Evolutionary conservation across 2,797 vertebrate species (phyloP).

Genomic region (Squalus acanthias): DNA sequence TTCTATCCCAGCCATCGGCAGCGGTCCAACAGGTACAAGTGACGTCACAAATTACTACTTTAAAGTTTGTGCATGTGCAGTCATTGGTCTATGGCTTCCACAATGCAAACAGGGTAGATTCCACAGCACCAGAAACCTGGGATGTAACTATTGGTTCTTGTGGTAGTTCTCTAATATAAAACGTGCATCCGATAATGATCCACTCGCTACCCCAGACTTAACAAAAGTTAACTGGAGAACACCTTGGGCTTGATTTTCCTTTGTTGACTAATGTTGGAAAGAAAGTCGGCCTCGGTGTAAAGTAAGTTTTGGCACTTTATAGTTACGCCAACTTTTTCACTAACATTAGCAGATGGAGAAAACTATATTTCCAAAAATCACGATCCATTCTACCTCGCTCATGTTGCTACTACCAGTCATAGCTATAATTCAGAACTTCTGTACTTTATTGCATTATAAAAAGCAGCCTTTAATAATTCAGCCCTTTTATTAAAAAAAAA

Average conservation of each 20-base stretch:
- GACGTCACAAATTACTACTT: not conserved
- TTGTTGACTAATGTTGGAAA: not conserved
- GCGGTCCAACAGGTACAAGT: not conserved
- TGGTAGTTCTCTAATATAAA: not conserved
- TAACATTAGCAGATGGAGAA: not conserved
- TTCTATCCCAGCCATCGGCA: not conserved
- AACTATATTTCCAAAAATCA: not conserved
- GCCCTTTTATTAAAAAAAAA: constrained; percentile 73
- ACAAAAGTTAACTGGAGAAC: not conserved
- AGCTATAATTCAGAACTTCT: constrained; percentile 64
- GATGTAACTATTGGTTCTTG: not conserved
- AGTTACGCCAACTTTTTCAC: not conserved
- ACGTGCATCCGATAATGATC: not conserved
- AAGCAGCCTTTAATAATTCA: constrained; percentile 61
- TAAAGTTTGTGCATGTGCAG: not conserved
- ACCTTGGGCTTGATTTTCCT: not conserved
- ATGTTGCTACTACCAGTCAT: constrained; percentile 26
- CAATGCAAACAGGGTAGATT: not conserved
- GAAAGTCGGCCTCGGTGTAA: not conserved
- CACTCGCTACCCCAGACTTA: not conserved
- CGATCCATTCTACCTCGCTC: not conserved
- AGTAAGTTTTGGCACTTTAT: not conserved
- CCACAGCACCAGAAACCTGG: not conserved
- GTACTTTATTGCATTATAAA: constrained; percentile 88
- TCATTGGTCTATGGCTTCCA: not conserved